These are phyloP conservation scores for Coreius guichenoti DNA, from an alignment of 2,797 vertebrate genomes.

Conservation along the genomic window DNA sequence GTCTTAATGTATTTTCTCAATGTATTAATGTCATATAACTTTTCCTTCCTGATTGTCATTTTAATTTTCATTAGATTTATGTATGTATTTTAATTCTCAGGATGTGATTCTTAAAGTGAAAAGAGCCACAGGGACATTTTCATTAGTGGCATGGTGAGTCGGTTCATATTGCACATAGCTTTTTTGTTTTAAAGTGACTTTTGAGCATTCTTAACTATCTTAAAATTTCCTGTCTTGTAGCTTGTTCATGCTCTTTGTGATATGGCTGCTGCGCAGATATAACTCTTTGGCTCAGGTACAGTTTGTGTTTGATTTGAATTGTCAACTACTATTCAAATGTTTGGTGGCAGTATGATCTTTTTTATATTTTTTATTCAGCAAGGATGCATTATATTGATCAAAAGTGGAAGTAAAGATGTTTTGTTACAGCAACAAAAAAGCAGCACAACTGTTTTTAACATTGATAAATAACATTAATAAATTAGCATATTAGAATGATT, in stretches of 20 bases:
- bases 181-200: not conserved
- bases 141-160: slow-evolving; percentile 80
- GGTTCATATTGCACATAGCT: not conserved
- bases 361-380: not conserved
- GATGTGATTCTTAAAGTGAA: slow-evolving; percentile 79
- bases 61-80: not conserved
- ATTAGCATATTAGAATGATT: not conserved
- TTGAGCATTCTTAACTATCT: not conserved
- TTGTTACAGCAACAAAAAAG: too few relatives aligned
- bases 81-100: slow-evolving; percentile 65
- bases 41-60: not conserved
- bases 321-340: not conserved
- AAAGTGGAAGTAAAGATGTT: not conserved
- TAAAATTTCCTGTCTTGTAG: slow-evolving; percentile 53
- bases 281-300: slow-evolving; percentile 87
- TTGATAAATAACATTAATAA: not conserved
- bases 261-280: slow-evolving; percentile 87
- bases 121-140: slow-evolving; percentile 81
- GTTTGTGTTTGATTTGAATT: not conserved
- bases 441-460: not conserved
- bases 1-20: too few relatives aligned
- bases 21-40: not conserved
- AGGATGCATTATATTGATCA: not conserved
- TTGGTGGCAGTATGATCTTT: not conserved
- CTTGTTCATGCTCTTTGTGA: slow-evolving; percentile 86